These are phyloP conservation scores for Dasysyrphus tricinctus DNA, from an alignment of 2,888 invertebrate species.

Conservation along the genomic window DNA sequence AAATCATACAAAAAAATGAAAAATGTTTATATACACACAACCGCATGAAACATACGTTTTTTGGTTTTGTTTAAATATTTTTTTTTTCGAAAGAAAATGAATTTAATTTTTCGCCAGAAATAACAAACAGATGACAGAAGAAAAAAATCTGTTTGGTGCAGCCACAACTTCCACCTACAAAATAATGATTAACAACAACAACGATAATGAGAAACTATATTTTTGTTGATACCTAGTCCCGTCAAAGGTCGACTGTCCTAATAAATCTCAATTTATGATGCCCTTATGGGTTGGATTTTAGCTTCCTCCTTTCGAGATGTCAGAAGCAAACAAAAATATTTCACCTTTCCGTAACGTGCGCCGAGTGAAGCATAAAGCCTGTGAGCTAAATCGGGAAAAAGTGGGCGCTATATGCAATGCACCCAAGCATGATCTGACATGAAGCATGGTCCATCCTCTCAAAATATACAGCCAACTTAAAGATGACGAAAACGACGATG, in stretches of 20 bases:
- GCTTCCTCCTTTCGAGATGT: neutral
- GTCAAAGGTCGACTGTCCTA: slow-evolving; percentile 55
- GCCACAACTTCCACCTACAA: slow-evolving; percentile 11
- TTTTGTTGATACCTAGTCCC: slow-evolving; percentile 11
- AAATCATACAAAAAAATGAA: slow-evolving; percentile 26
- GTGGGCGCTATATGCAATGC: slow-evolving; percentile 65
- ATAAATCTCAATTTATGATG: slow-evolving; percentile 47
- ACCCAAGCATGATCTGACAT: slow-evolving; percentile 45
- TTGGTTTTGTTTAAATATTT: slow-evolving; percentile 21
- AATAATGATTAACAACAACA: neutral
- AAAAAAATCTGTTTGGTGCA: neutral
- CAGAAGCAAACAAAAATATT: slow-evolving; percentile 44
- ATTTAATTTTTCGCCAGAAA: slow-evolving; percentile 26
- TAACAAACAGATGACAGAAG: slow-evolving; percentile 22
- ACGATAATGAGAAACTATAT: neutral
- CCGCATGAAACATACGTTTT: slow-evolving; percentile 10
- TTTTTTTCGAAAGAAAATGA: slow-evolving; percentile 45
- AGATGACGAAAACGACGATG: slow-evolving; percentile 63
- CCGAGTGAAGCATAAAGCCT: slow-evolving; percentile 36
- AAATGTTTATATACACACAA: slow-evolving; percentile 12
- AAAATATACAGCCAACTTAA: slow-evolving; percentile 58
- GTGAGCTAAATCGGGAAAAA: slow-evolving; percentile 58
- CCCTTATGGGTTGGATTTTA: slow-evolving; percentile 42
- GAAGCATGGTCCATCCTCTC: slow-evolving; percentile 32
- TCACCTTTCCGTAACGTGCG: slow-evolving; percentile 39